These are phyloP conservation scores for Muscicapa comitata DNA, from an alignment of 2,797 vertebrate species.

Conservation along the genomic window DNA sequence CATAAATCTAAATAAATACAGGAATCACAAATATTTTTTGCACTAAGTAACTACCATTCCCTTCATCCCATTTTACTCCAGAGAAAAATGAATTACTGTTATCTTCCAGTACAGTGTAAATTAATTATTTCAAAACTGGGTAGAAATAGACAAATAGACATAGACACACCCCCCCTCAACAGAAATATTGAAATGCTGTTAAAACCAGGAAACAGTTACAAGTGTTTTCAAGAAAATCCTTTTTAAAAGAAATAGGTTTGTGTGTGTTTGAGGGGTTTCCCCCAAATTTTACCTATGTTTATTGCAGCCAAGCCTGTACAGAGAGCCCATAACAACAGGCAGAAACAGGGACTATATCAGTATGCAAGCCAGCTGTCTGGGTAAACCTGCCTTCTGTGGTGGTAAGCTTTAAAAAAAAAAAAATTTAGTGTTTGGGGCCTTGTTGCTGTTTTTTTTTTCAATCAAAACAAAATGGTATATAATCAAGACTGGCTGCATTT, in stretches of 20 bases:
- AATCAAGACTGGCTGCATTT: background rate
- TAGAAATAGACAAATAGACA: background rate
- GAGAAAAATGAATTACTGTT: background rate
- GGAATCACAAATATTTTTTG: background rate
- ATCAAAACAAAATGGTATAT: background rate
- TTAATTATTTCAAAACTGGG: background rate
- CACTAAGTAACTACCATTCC: background rate
- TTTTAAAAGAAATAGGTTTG: background rate
- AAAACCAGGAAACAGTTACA: background rate
- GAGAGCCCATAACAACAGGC: background rate
- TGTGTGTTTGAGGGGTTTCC: rapidly evolving
- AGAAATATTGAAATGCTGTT: background rate
- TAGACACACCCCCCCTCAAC: background rate
- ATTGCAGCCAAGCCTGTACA: background rate
- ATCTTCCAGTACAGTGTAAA: background rate
- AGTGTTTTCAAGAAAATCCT: background rate
- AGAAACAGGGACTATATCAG: background rate
- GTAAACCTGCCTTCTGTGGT: background rate
- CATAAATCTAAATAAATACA: background rate
- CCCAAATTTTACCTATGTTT: background rate
- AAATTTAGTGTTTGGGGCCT: background rate
- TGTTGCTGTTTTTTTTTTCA: background rate
- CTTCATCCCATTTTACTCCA: background rate
- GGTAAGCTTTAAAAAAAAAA: background rate
- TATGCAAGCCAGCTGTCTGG: background rate